Conservation (phyloP, 2,888 invertebrate species). For the Cataglyphis livida region DNA sequence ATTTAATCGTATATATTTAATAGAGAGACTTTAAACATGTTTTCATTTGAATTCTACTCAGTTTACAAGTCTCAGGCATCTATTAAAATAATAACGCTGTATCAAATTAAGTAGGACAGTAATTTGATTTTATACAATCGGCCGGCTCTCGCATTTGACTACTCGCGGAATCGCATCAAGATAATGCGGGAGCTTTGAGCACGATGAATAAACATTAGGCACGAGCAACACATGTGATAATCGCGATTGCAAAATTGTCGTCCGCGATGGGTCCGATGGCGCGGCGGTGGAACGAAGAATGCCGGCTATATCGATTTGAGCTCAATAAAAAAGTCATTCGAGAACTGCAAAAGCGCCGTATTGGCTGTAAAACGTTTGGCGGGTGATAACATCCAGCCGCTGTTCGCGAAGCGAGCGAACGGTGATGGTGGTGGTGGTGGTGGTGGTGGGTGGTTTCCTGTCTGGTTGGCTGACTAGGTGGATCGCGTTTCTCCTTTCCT, state of each 20-base stretch:
- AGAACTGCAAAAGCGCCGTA: slow-evolving; percentile 77
- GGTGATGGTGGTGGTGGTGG: slow-evolving; percentile 25
- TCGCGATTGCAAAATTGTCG: slow-evolving; percentile 41
- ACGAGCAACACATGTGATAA: slow-evolving; percentile 20
- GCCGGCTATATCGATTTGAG: slow-evolving; percentile 71
- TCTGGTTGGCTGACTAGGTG: slow-evolving; percentile 68
- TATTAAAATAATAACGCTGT: slow-evolving; percentile 17
- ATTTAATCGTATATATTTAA: neutral
- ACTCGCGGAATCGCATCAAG: slow-evolving; percentile 24
- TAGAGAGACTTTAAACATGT: neutral
- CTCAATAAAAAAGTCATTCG: slow-evolving; percentile 77
- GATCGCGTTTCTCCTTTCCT: slow-evolving; percentile 56
- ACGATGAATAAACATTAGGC: slow-evolving; percentile 19
- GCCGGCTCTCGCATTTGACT: slow-evolving; percentile 14
- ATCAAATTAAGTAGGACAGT: slow-evolving; percentile 20
- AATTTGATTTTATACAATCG: slow-evolving; percentile 1
- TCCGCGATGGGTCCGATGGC: neutral
- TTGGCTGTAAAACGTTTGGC: slow-evolving; percentile 80
- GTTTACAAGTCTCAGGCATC: neutral
- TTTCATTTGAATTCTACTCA: neutral
- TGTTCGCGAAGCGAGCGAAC: slow-evolving; percentile 74
- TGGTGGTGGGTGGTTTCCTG: slow-evolving; percentile 74
- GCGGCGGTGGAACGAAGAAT: slow-evolving; percentile 24
- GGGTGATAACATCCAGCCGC: slow-evolving; percentile 81
- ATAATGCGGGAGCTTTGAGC: slow-evolving; percentile 14